phyloP scores from a whole-genome alignment of 2,888 invertebrate species.

The Euphydryas editha region DNA sequence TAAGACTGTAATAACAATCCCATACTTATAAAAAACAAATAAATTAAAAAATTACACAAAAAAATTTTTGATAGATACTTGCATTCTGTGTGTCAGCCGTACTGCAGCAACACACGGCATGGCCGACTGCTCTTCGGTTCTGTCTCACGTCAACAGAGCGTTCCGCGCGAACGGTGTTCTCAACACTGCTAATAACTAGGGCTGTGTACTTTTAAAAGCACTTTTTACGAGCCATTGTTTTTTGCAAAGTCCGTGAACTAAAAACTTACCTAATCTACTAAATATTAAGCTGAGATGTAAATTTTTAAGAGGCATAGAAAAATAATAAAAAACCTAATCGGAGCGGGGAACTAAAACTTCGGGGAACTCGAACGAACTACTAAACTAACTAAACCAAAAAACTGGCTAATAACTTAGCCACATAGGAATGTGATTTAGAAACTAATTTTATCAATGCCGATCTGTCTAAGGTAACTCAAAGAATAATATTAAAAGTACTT shows the following conservation, averaged over 20 bases:
- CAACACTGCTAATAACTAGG: conserved; percentile 70
- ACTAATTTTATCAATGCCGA: too few species aligned
- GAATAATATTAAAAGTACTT: too few species aligned
- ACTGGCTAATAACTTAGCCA: too few species aligned
- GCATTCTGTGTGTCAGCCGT: conserved; percentile 72
- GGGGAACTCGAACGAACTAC: too few species aligned
- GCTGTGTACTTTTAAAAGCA: conserved; percentile 66
- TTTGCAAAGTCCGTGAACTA: conserved; percentile 47
- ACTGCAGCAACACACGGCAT: conserved; percentile 75
- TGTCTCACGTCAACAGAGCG: conserved; percentile 52
- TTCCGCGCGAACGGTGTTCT: conserved; percentile 68
- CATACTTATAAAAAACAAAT: not conserved
- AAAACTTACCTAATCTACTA: conserved; percentile 59
- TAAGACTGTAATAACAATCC: not conserved
- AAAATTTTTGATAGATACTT: conserved; percentile 60
- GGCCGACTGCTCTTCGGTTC: conserved; percentile 59
- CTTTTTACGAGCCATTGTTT: conserved; percentile 76
- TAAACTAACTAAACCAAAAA: too few species aligned
- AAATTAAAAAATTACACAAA: conserved; percentile 12
- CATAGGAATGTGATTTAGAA: too few species aligned
- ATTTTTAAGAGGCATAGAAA: conserved; percentile 1
- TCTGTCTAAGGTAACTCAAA: too few species aligned
- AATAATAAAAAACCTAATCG: too few species aligned
- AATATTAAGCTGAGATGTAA: conserved; percentile 4
- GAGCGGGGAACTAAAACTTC: too few species aligned